phyloP scores from a whole-genome alignment of 1,140 invertebrate species.

The Chironomus tepperi region DNA sequence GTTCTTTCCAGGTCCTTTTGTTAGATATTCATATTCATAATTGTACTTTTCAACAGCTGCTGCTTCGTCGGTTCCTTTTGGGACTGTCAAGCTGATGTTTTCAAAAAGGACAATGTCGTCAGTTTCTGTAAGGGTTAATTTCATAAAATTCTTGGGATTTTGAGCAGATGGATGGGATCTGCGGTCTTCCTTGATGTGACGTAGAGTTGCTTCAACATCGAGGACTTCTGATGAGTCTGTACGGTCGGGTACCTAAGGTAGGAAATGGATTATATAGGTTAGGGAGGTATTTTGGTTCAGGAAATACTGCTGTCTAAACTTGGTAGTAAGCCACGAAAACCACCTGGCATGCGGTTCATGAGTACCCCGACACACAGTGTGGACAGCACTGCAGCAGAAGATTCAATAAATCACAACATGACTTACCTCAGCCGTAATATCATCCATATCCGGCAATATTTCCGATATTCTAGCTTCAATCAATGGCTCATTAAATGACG shows the following conservation, averaged over 20 bases:
- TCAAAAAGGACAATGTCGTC: slow-evolving; percentile 55
- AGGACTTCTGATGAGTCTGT: background rate
- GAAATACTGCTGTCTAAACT: no score
- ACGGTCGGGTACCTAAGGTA: background rate
- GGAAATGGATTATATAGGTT: no score
- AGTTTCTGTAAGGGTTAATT: slow-evolving; percentile 54
- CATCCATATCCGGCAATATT: background rate
- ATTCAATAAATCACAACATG: no score
- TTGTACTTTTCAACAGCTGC: slow-evolving; percentile 49
- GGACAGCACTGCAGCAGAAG: no score
- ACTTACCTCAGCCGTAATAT: slow-evolving; percentile 12
- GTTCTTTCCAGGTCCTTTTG: slow-evolving; percentile 49
- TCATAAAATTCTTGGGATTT: slow-evolving; percentile 37
- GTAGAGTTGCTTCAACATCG: background rate
- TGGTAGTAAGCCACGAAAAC: no score
- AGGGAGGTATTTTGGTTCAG: no score
- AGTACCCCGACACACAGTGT: no score
- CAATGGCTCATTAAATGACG: background rate
- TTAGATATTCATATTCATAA: slow-evolving; percentile 53
- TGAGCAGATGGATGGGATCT: slow-evolving; percentile 27
- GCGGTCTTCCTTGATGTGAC: slow-evolving; percentile 28
- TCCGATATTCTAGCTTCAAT: background rate
- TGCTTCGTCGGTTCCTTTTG: slow-evolving; percentile 49
- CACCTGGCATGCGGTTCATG: no score
- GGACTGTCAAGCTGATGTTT: slow-evolving; percentile 49